phyloP scores from a whole-genome alignment of 2,888 invertebrate genomes.

The Bruchidius siliquastri region DNA sequence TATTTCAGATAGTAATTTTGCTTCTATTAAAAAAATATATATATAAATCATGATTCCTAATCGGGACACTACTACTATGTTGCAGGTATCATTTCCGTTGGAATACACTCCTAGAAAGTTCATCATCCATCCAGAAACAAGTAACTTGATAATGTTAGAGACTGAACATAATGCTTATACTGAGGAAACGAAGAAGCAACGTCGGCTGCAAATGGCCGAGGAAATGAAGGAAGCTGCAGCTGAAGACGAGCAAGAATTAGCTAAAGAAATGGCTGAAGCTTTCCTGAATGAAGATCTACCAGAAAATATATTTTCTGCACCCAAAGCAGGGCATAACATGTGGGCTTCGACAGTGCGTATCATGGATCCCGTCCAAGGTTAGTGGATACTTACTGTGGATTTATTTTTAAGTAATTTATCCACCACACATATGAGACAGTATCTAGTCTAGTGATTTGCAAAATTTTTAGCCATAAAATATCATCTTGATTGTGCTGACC shows the following conservation, averaged over 20 bases:
- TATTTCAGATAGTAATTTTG: too few species aligned
- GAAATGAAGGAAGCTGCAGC: slow-evolving; percentile 98
- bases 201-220: slow-evolving; percentile 93
- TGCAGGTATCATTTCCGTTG: slow-evolving; percentile 72
- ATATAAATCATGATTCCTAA: too few species aligned
- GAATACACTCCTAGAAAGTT: slow-evolving; percentile 96
- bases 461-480: too few species aligned
- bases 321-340: slow-evolving; percentile 91
- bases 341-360: slow-evolving; percentile 92
- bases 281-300: slow-evolving; percentile 92
- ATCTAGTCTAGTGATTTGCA: too few species aligned
- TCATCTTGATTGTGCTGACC: too few species aligned
- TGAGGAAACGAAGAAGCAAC: slow-evolving; percentile 89
- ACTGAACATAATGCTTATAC: slow-evolving; percentile 99
- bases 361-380: slow-evolving; percentile 77
- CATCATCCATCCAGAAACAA: slow-evolving; percentile 86
- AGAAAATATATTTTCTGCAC: slow-evolving; percentile 90
- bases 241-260: slow-evolving; percentile 91
- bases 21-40: too few species aligned
- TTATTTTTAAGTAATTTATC: too few species aligned
- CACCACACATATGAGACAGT: too few species aligned
- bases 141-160: slow-evolving; percentile 86
- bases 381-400: not conserved
- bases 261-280: slow-evolving; percentile 96
- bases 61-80: not conserved